Evolutionary conservation across 1,140 invertebrate species (phyloP).

Genomic region (Caenorhabditis tropicalis): DNA sequence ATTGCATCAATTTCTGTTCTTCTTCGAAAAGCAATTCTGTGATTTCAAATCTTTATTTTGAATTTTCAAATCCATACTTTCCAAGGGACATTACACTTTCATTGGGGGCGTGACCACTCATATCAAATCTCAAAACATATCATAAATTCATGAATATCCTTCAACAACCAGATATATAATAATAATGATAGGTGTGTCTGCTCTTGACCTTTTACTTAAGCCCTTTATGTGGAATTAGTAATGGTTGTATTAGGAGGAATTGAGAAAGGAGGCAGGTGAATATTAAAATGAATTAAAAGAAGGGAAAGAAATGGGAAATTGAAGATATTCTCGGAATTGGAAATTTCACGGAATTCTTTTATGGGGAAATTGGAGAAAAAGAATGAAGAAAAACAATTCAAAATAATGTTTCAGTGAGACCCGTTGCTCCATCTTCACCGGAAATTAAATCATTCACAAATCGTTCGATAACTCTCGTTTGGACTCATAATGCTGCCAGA

Average conservation of each 20-base stretch:
- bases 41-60: constrained; percentile 9
- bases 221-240: constrained; percentile 26
- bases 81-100: background rate
- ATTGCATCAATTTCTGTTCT: constrained; percentile 42
- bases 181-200: constrained; percentile 10
- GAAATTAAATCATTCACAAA: constrained; percentile 63
- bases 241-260: background rate
- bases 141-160: background rate
- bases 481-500: constrained; percentile 64
- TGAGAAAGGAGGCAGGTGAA: constrained; percentile 13
- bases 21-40: background rate
- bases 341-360: no score
- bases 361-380: no score
- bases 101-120: background rate
- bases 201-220: constrained; percentile 34
- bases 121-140: background rate
- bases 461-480: constrained; percentile 61
- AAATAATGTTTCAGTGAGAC: constrained; percentile 61
- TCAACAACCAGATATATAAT: background rate
- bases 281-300: background rate
- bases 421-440: constrained; percentile 63
- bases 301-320: background rate
- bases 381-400: background rate
- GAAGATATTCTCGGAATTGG: background rate
- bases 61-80: background rate